Conservation (phyloP, 2,888 invertebrate genomes). For the Furcula furcula region DNA sequence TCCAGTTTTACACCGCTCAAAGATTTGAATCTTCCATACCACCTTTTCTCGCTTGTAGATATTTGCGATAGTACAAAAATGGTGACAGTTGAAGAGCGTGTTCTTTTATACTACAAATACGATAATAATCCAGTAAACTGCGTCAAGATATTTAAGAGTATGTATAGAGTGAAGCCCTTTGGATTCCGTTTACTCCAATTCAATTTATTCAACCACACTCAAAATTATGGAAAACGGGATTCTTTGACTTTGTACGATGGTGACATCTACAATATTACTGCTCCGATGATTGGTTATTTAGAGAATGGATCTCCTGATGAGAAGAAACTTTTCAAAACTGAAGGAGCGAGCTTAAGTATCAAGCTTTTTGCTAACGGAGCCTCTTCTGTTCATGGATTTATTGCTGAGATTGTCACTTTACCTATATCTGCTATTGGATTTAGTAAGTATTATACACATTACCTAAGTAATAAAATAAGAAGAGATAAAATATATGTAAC, state of each 20-base stretch:
- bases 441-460: constrained; percentile 85
- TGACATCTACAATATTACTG: constrained; percentile 93
- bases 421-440: constrained; percentile 95
- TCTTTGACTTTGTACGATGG: constrained; percentile 95
- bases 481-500: too few relatives aligned
- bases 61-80: constrained; percentile 98
- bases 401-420: constrained; percentile 97
- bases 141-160: constrained; percentile 96
- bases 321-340: constrained; percentile 88
- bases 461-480: too few relatives aligned
- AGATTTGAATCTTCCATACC: constrained; percentile 91
- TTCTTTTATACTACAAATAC: constrained; percentile 97
- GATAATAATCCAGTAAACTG: constrained; percentile 98
- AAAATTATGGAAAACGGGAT: constrained; percentile 90
- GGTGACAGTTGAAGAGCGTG: constrained; percentile 93
- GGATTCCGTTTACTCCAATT: constrained; percentile 95
- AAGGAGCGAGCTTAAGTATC: constrained; percentile 91
- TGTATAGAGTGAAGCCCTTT: constrained; percentile 91
- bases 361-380: constrained; percentile 97
- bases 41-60: constrained; percentile 96
- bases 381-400: constrained; percentile 96
- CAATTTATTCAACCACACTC: constrained; percentile 94
- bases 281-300: constrained; percentile 86
- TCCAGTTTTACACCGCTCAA: constrained; percentile 94
- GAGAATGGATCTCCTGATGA: constrained; percentile 87